Conservation (phyloP, 2,888 invertebrate genomes). For the Malthinus flaveolus region DNA sequence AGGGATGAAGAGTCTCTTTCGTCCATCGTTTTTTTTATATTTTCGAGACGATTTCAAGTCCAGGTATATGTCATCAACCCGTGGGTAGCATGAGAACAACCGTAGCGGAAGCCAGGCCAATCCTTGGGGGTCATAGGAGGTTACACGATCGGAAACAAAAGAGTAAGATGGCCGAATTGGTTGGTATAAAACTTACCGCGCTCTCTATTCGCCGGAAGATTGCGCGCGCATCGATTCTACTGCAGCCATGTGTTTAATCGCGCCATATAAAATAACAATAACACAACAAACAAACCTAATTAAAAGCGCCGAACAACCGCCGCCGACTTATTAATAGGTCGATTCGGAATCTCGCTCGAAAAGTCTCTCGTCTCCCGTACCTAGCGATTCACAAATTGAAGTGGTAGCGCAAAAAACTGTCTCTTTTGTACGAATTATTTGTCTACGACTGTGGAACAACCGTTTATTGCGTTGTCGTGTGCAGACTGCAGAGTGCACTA, state of each 20-base stretch:
- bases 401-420: neutral
- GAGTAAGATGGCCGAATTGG: conserved; percentile 29
- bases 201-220: conserved; percentile 19
- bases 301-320: neutral
- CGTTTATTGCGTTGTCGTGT: conserved; percentile 43
- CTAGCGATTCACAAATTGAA: too few relatives aligned
- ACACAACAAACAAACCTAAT: conserved; percentile 39
- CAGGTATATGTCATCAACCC: conserved; percentile 37
- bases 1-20: neutral
- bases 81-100: conserved; percentile 32
- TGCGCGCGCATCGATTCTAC: conserved; percentile 46
- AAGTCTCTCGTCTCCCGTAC: too few relatives aligned
- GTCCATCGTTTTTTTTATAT: too few relatives aligned
- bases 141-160: conserved; percentile 36
- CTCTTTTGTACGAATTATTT: conserved; percentile 3
- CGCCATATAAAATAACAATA: conserved; percentile 37
- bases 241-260: conserved; percentile 54
- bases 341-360: too few relatives aligned
- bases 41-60: neutral
- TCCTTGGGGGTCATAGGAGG: conserved; percentile 31
- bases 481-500: conserved; percentile 42
- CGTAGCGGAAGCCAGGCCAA: conserved; percentile 30
- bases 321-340: too few relatives aligned
- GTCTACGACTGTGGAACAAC: conserved; percentile 36
- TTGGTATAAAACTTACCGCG: conserved; percentile 30